Evolutionary conservation across 1,140 invertebrate genomes (phyloP), one percentile per base, ranked within the genome.

Genomic region (Rhagoletis zephyria): DNA sequence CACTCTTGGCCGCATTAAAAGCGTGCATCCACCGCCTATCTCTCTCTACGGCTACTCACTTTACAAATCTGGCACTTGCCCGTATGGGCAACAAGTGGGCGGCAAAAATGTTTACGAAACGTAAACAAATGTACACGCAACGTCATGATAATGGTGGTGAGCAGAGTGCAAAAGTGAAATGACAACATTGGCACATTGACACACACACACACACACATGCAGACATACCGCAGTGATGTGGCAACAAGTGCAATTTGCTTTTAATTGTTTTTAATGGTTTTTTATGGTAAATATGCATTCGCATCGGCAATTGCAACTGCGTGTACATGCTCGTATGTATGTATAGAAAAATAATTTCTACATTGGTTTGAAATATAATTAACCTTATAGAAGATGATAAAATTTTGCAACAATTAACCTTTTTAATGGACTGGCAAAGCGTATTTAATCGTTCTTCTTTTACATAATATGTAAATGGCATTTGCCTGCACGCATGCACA

Each of bases 371-470:
- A 81, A 77, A 81, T 56, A 30, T 7, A 81, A 81, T 81, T 56
- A 56, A 56, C 74, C 51, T 81, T 19, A 56, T 81, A 19, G 56
- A 3, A n/a, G 61, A 56, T 30, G 10, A 10, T 45, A 9, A 81
- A 81, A 81, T 81, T 12, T 81, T 81, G n/a, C 16, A 81, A 19
- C 48, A 56, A 81, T 81, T 9, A 81, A 56, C 14, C 10, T 81
- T 81, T 81, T 81, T 81, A 56, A 48, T 63, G 16, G 61, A 14
- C 42, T 74, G n/a, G n/a, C 51, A 56, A 56, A 7, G 30, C 30
- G 30, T 2, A 56, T 56, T 56, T 56, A 10, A 56, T 56, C 10
- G 51, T 56, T 1, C 10, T 56, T 63, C 9, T 63, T 12, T 12
- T 63, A 4, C n/a, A n/a, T n/a, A n/a, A 63, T 63, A 63, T 30